Conservation (phyloP, 2,888 invertebrate species). For the Homarus gammarus region DNA sequence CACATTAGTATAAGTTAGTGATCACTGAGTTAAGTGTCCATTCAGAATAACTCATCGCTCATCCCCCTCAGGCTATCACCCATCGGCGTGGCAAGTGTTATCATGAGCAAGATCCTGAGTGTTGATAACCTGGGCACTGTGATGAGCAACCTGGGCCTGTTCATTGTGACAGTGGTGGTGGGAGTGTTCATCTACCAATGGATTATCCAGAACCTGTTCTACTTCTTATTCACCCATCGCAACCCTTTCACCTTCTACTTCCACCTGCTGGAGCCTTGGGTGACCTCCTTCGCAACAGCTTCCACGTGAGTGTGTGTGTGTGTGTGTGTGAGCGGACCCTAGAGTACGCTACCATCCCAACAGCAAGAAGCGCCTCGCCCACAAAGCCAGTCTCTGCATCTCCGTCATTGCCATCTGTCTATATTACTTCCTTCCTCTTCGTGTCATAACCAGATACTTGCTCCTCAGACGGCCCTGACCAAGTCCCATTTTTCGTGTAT, state of each 20-base stretch:
- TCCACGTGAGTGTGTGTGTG: constrained; percentile 86
- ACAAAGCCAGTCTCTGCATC: constrained; percentile 22
- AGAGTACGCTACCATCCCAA: constrained; percentile 12
- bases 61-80: constrained; percentile 84
- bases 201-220: constrained; percentile 90
- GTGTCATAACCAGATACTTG: too few species aligned
- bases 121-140: constrained; percentile 83
- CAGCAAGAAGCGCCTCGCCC: constrained; percentile 40
- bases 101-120: constrained; percentile 88
- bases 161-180: constrained; percentile 88
- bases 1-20: too few species aligned
- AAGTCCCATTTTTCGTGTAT: too few species aligned
- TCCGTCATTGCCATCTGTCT: too few species aligned
- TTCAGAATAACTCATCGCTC: too few species aligned
- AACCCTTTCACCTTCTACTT: constrained; percentile 93
- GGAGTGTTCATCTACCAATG: constrained; percentile 92
- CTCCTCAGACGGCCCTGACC: too few species aligned
- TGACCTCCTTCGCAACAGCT: constrained; percentile 93
- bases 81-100: constrained; percentile 90
- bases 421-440: too few species aligned
- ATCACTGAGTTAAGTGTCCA: too few species aligned
- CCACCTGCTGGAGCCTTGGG: constrained; percentile 89
- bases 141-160: constrained; percentile 77
- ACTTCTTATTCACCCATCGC: constrained; percentile 87
- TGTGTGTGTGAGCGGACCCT: not conserved